A percentile compares a stretch with the other conserved stretches of the same genome.
These are phyloP conservation scores for Ptilonorhynchus violaceus DNA, from an alignment of 2,113 vertebrate genomes.

Conservation along the genomic window DNA sequence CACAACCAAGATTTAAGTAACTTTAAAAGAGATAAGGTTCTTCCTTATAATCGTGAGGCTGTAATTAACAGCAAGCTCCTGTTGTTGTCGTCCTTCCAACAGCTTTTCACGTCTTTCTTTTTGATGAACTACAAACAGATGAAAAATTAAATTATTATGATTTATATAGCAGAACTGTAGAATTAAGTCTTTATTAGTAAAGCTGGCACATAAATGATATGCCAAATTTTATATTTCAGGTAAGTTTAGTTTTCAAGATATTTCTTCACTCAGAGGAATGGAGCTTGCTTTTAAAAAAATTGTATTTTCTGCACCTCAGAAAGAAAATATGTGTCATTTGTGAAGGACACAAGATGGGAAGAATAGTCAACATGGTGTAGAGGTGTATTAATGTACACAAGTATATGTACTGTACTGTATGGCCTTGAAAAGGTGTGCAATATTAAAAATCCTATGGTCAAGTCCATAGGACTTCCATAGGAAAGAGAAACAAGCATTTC, in stretches of 20 bases:
- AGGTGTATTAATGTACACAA: neutral
- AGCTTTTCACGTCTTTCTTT: neutral
- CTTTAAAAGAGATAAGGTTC: neutral
- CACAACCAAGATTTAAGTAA: neutral
- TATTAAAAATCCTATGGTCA: neutral
- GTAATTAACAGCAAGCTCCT: neutral
- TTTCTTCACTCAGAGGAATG: neutral
- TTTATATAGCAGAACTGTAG: neutral
- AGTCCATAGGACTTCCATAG: neutral
- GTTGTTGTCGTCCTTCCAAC: neutral
- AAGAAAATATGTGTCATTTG: neutral
- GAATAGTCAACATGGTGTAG: neutral
- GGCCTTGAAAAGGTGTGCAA: neutral
- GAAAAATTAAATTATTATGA: neutral
- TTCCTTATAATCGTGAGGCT: neutral
- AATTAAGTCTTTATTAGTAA: neutral
- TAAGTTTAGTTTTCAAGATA: neutral
- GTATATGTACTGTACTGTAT: neutral
- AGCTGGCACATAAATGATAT: rapidly evolving
- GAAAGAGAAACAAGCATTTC: neutral
- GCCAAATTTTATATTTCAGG: neutral
- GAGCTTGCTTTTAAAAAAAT: neutral
- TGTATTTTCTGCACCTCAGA: neutral
- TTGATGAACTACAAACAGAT: neutral
- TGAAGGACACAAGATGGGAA: neutral